Evolutionary conservation across 2,113 vertebrate genomes (phyloP), one percentile per base, ranked within the genome.

Genomic region (Zootoca vivipara): DNA sequence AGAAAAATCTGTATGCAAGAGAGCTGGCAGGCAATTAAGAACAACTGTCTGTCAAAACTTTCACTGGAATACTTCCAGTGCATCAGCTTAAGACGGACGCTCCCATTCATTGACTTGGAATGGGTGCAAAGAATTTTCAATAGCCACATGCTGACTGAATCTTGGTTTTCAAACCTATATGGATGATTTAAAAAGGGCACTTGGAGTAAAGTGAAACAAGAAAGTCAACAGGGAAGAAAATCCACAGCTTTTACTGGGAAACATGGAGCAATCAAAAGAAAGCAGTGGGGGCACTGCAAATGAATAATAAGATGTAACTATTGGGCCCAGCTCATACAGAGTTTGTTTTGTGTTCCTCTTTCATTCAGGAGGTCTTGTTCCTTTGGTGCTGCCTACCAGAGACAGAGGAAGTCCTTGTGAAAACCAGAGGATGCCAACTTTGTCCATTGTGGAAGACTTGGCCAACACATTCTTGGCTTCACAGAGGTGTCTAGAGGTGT

Each of bases 271-370:
- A 85, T 30, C 81, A 38, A 3, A 87, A 58, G 9, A 74, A 67
- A 1, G 0, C 0, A 3, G 0, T 0, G 2, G 65, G 30, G 26
- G 2, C 30, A 7, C 69, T 26, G 78, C 22, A 20, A 85, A 77
- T 42, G 5, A n/a, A 65, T 69, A 69, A 33, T 13, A 0, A 4
- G 24, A 52, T 7, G 65, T 16, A 46, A 30, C 30, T 6, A 0
- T 28, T 56, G 4, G 35, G 58, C 30, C 38, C 12, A 1, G 2
- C 42, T 86, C 65, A 58, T 10, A 5, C 1, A 3, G 6, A 88
- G 35, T 13, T 33, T 82, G 0, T 85, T 91, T n/a, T 85, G 6
- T 56, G 4, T 26, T 22, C 3, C 9, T 3, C 18, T 33, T 24
- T 58, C 30, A 78, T 30, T 30, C 3, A 13, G 24, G 26, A 38